Evolutionary conservation across 2,888 invertebrate genomes (phyloP), one percentile per base, ranked within the genome.

Genomic region (Ferrisia virgata): DNA sequence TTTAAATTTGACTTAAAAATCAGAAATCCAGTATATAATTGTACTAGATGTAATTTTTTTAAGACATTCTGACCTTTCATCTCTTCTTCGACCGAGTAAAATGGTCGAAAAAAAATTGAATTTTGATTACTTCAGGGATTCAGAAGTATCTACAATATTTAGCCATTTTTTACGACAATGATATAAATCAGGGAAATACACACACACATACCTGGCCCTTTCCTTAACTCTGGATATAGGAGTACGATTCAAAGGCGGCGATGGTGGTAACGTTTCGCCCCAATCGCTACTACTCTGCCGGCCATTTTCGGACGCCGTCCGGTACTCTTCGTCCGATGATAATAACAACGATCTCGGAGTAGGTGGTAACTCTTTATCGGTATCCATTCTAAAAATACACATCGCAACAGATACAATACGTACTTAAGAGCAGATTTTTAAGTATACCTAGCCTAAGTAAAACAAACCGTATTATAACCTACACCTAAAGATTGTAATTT

Each of bases 321-420:
- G 91, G 87, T 96, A 96, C 88, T 96, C 95, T 88, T 95, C 95
- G 87, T 95, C 95, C 0, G 95, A 95, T 0, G 95, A 95, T 87
- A 95, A 93, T 15, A 94, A 90, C 18, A 93, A 91, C 1, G 94
- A 92, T 86, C 92, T 91, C 13, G 91, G 92, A 0, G 92, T 92
- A 69, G 91, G 89, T 31, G 94, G 93, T 5, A 93, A 85, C 40
- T 87, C 87, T 83, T 86, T 86, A 84, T 84, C 84, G 5, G 78
- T 33, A 18, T 86, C 86, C 78, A 85, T 80, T 36, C 86, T 86
- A 53, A 25, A 85, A 85, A 28, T 40, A 53, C 15, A 81, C n/a
- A n/a, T n/a, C n/a, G n/a, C n/a, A n/a, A n/a, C n/a, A n/a, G n/a
- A n/a, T n/a, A n/a, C n/a, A n/a, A n/a, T n/a, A n/a, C n/a, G n/a